Conservation (phyloP, 2,797 vertebrate genomes). For the Phoxinus dragarum region DNA sequence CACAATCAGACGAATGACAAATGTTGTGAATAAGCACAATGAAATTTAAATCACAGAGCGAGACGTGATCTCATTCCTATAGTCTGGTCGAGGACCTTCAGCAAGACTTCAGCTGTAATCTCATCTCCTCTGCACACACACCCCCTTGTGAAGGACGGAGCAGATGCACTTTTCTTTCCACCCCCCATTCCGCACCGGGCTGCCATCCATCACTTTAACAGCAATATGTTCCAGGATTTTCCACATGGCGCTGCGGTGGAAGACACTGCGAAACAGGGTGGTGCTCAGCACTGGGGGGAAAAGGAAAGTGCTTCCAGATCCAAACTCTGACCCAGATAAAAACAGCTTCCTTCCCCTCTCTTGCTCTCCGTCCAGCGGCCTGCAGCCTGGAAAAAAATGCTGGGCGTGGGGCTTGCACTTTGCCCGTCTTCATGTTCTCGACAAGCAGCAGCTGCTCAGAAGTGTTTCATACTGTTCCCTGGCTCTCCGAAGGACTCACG, state of each 20-base stretch:
- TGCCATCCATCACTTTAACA: conserved; percentile 65
- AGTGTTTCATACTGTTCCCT: background rate
- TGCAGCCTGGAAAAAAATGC: conserved; percentile 38
- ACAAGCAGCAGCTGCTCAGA: conserved; percentile 12
- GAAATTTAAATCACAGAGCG: background rate
- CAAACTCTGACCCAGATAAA: conserved; percentile 63
- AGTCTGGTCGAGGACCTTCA: conserved; percentile 42
- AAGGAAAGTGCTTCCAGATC: conserved; percentile 65
- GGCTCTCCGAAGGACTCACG: background rate
- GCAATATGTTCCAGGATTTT: conserved; percentile 61
- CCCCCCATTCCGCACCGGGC: conserved; percentile 43
- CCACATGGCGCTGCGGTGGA: conserved; percentile 52
- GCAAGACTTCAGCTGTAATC: conserved; percentile 38
- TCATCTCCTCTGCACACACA: conserved; percentile 43
- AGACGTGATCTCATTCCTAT: conserved; percentile 38
- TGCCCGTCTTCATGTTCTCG: background rate
- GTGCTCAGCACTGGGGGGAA: conserved; percentile 54
- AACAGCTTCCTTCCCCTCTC: conserved; percentile 41
- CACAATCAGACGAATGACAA: conserved; percentile 27
- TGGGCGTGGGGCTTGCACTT: conserved; percentile 27
- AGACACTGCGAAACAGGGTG: conserved; percentile 42
- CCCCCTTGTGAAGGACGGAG: conserved; percentile 60
- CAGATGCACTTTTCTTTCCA: conserved; percentile 61
- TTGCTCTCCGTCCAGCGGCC: background rate
- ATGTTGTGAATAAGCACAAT: conserved; percentile 20